Conservation (phyloP, 2,888 invertebrate genomes). For the Lepidochrysops patricia region DNA sequence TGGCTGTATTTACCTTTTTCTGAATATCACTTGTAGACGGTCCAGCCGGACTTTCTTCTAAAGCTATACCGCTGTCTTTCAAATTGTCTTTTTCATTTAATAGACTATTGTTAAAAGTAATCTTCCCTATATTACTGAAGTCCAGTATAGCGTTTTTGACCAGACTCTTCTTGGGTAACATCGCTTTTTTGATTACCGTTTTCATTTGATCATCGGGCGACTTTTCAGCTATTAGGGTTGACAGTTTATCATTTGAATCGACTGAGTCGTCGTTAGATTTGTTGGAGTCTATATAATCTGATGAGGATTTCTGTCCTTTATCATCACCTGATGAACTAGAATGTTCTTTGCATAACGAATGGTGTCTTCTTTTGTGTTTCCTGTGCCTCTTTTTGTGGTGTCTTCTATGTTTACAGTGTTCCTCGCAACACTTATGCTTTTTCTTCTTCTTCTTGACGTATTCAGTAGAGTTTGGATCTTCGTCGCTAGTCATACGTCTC, state of each 20-base stretch:
- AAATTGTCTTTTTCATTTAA: slow-evolving; percentile 49
- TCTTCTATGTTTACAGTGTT: slow-evolving; percentile 80
- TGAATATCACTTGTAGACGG: slow-evolving; percentile 41
- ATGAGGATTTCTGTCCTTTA: slow-evolving; percentile 53
- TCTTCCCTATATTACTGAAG: slow-evolving; percentile 52
- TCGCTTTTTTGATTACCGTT: slow-evolving; percentile 59
- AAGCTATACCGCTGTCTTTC: slow-evolving; percentile 59
- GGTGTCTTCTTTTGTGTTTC: slow-evolving; percentile 85
- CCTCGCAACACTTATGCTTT: slow-evolving; percentile 80
- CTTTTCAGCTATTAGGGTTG: slow-evolving; percentile 54
- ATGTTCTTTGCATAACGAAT: slow-evolving; percentile 65
- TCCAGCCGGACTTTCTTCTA: slow-evolving; percentile 41
- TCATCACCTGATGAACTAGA: slow-evolving; percentile 71
- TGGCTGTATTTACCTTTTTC: slow-evolving; percentile 62
- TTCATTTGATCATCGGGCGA: slow-evolving; percentile 61
- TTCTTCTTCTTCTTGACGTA: slow-evolving; percentile 79
- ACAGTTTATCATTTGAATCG: slow-evolving; percentile 51
- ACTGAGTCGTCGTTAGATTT: slow-evolving; percentile 65
- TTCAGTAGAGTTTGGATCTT: slow-evolving; percentile 49
- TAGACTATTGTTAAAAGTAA: slow-evolving; percentile 21
- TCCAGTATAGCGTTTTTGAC: slow-evolving; percentile 58
- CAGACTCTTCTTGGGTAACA: slow-evolving; percentile 50
- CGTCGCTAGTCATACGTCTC: slow-evolving; percentile 55
- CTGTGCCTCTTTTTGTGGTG: slow-evolving; percentile 87
- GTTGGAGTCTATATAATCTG: slow-evolving; percentile 57